phyloP scores from a whole-genome alignment of 2,888 invertebrate species.

The Cacoxenus indagator region DNA sequence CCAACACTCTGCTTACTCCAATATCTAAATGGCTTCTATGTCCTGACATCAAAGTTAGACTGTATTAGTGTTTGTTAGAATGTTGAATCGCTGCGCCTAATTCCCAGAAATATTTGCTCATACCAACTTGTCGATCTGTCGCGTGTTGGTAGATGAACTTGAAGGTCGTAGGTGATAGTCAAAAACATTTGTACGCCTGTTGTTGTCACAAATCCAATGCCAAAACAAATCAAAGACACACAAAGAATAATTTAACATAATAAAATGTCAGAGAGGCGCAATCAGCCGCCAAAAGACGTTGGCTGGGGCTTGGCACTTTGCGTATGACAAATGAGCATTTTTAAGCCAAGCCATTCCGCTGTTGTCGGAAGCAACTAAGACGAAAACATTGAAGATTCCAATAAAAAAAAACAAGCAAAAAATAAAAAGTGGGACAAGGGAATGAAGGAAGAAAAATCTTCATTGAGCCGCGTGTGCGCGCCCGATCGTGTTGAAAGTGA shows the following conservation, averaged over 20 bases:
- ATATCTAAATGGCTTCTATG: too few species aligned
- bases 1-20: too few species aligned
- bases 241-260: slow-evolving; percentile 55
- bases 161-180: slow-evolving; percentile 18
- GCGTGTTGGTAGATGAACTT: neutral
- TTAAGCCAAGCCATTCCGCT: slow-evolving; percentile 34
- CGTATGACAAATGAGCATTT: slow-evolving; percentile 55
- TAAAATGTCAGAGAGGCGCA: slow-evolving; percentile 61
- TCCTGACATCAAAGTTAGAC: too few species aligned
- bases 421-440: neutral
- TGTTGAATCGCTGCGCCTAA: too few species aligned
- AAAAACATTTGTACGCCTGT: slow-evolving; percentile 16
- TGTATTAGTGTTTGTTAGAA: too few species aligned
- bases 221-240: slow-evolving; percentile 16
- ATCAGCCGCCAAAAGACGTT: slow-evolving; percentile 22
- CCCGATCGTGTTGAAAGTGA: slow-evolving; percentile 1
- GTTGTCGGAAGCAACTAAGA: neutral
- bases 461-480: neutral
- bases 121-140: too few species aligned
- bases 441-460: neutral
- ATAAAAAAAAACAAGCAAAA: neutral
- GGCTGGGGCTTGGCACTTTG: slow-evolving; percentile 10
- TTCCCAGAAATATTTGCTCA: too few species aligned
- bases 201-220: slow-evolving; percentile 14
- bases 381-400: neutral